These are phyloP conservation scores for Neotoxoptera formosana DNA, from an alignment of 1,140 invertebrate genomes.

Conservation along the genomic window DNA sequence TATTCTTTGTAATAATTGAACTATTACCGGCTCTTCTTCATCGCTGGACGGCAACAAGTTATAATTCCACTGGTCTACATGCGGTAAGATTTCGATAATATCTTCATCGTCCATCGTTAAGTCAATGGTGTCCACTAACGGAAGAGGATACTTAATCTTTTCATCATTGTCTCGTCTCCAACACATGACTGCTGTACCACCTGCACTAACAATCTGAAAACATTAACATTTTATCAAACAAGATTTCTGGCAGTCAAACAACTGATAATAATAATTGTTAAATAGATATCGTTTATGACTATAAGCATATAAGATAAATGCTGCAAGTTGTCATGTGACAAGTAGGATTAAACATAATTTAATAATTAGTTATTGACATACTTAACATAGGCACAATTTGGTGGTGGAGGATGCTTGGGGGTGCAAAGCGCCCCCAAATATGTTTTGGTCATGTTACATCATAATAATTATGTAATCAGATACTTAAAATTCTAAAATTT, in stretches of 20 bases:
- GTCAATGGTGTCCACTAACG: neutral
- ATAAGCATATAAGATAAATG: neutral
- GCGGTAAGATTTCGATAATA: neutral
- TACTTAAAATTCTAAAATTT: no score
- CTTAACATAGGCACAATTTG: no score
- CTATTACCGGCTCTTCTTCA: conserved; percentile 19
- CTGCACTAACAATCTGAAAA: neutral
- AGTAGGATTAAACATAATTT: neutral
- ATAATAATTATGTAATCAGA: no score
- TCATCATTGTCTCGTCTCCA: conserved; percentile 3
- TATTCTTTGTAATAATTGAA: neutral
- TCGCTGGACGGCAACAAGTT: conserved; percentile 36
- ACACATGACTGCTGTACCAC: neutral
- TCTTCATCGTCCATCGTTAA: neutral
- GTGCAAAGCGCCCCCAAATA: no score
- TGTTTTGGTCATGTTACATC: no score
- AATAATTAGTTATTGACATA: neutral
- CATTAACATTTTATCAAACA: neutral
- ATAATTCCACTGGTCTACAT: neutral
- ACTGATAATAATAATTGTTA: neutral
- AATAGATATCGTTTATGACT: neutral
- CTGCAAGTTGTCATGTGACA: neutral
- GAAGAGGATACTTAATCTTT: neutral
- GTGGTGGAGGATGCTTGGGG: no score
- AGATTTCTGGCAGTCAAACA: neutral